Conservation (phyloP, 2,797 vertebrate genomes). For the Phataginus tricuspis region DNA sequence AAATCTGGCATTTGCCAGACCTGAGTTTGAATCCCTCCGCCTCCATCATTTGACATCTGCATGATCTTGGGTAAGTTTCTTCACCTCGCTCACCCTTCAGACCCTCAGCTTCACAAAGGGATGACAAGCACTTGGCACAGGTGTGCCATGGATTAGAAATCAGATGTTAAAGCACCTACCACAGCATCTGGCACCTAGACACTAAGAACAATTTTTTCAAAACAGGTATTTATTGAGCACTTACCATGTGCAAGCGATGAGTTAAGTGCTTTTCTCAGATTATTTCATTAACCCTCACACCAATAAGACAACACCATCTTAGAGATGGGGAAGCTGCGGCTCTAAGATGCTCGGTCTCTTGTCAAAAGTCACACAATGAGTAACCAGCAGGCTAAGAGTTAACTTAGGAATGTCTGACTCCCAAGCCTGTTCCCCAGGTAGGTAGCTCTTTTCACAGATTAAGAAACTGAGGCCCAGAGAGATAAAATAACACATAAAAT, state of each 20-base stretch:
- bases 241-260: not conserved
- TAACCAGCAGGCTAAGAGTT: not conserved
- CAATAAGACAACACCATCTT: not conserved
- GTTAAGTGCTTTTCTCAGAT: not conserved
- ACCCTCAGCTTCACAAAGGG: not conserved
- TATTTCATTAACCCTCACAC: not conserved
- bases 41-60: not conserved
- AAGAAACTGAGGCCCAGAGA: not conserved
- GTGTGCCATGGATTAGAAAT: not conserved
- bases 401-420: conserved; percentile 29
- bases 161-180: not conserved
- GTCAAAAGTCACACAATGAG: not conserved
- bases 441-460: not conserved
- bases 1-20: not conserved
- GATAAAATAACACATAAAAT: not conserved
- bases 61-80: not conserved
- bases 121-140: not conserved
- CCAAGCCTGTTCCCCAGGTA: not conserved
- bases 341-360: not conserved
- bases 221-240: not conserved
- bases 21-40: not conserved
- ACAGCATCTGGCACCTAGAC: not conserved
- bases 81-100: not conserved
- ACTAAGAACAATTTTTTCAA: not conserved
- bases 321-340: not conserved